Conservation (phyloP, 92 coral and sea anemone species). For the Phenganax marumi region DNA sequence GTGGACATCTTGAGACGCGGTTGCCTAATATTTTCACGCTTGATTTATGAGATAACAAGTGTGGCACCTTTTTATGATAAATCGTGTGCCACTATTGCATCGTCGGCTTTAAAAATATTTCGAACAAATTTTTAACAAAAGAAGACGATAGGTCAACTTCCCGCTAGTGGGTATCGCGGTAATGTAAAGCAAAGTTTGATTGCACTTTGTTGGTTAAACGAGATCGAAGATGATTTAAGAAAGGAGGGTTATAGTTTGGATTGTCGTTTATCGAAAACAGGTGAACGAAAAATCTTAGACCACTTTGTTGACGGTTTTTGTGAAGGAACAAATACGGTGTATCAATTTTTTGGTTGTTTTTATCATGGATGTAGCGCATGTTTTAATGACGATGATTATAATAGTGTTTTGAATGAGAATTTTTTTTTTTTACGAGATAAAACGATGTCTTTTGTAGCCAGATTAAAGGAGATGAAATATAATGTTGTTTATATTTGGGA, state of each 20-base stretch:
- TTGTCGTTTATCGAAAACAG: background rate
- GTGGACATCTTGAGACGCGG: conserved; percentile 21
- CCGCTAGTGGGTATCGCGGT: conserved; percentile 30
- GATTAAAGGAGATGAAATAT: conserved; percentile 3
- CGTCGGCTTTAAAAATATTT: conserved; percentile 26
- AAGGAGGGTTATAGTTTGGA: background rate
- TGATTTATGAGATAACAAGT: background rate
- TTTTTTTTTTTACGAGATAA: background rate
- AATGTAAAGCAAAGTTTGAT: conserved; percentile 28
- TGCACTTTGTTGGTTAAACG: conserved; percentile 11
- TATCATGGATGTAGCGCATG: background rate
- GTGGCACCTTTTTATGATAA: conserved; percentile 23
- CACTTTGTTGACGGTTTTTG: background rate
- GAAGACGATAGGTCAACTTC: conserved; percentile 8
- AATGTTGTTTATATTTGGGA: conserved; percentile 30
- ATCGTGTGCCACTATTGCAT: conserved; percentile 12
- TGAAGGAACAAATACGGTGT: background rate
- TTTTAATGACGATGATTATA: background rate
- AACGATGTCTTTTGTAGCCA: conserved; percentile 2
- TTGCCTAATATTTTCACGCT: conserved; percentile 22
- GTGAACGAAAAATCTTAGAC: background rate
- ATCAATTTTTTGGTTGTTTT: background rate
- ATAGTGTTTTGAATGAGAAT: background rate
- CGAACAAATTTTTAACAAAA: background rate
- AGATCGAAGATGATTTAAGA: background rate